Evolutionary conservation across 2,888 invertebrate species (phyloP).

Genomic region (Holacanthella duospinosa): DNA sequence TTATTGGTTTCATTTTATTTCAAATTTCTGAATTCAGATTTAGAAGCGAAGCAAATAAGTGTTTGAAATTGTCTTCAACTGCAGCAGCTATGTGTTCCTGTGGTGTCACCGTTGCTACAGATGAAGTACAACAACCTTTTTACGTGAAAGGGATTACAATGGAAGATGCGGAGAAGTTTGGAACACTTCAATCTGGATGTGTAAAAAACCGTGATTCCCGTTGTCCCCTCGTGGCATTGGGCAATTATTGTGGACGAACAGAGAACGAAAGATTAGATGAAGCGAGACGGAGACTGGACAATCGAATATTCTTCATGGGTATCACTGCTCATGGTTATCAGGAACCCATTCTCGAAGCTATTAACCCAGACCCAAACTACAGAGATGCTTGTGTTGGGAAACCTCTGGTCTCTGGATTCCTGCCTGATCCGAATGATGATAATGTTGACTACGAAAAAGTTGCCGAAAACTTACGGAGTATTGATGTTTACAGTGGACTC

Average conservation of each 20-base stretch:
- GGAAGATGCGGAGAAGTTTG: not conserved
- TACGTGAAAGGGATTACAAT: not conserved
- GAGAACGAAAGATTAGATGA: conserved; percentile 8
- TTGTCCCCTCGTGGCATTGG: not conserved
- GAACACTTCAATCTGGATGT: not conserved
- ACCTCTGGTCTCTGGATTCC: conserved; percentile 24
- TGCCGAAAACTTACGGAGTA: conserved; percentile 28
- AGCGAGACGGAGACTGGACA: conserved; percentile 11
- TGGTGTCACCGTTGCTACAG: not conserved
- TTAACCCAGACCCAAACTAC: conserved; percentile 23
- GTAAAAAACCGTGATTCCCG: not conserved
- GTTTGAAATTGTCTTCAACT: too few species aligned
- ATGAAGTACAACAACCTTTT: not conserved
- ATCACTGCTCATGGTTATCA: conserved; percentile 24
- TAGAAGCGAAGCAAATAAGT: too few species aligned
- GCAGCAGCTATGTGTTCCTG: too few species aligned
- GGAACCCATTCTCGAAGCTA: conserved; percentile 26
- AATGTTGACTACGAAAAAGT: conserved; percentile 22
- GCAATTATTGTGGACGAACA: conserved; percentile 12
- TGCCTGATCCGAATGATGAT: conserved; percentile 18
- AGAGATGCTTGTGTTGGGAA: conserved; percentile 24
- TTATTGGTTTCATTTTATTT: too few species aligned
- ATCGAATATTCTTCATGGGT: conserved; percentile 16
- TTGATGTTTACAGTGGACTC: conserved; percentile 31
- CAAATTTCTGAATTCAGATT: too few species aligned